Conservation (phyloP, 2,888 invertebrate species). For the Brenthis hecate region DNA sequence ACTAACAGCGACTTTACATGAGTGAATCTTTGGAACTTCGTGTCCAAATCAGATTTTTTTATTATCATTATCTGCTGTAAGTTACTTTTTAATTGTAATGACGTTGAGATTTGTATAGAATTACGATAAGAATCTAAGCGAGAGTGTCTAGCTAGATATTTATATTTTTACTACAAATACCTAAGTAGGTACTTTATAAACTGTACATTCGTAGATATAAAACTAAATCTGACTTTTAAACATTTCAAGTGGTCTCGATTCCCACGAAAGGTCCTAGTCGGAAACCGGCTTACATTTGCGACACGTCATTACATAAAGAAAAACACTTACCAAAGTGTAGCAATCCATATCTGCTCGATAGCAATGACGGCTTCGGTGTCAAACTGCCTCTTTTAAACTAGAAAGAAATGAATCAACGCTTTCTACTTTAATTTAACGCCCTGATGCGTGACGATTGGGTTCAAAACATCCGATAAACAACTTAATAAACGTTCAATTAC, state of each 20-base stretch:
- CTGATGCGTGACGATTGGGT: slow-evolving; percentile 47
- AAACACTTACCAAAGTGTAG: slow-evolving; percentile 61
- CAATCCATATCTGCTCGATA: slow-evolving; percentile 57
- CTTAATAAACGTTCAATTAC: slow-evolving; percentile 23
- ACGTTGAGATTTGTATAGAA: too few species aligned
- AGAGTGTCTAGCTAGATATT: too few species aligned
- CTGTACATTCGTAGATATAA: background rate
- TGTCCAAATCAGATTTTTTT: too few species aligned
- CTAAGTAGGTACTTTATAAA: background rate
- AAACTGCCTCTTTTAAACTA: slow-evolving; percentile 70
- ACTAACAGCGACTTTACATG: too few species aligned
- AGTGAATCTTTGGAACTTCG: too few species aligned
- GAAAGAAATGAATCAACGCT: slow-evolving; percentile 75
- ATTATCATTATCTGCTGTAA: too few species aligned
- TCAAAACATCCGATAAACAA: slow-evolving; percentile 28
- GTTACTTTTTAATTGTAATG: too few species aligned
- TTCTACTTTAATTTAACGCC: slow-evolving; percentile 71
- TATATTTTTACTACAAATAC: too few species aligned
- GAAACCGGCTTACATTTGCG: slow-evolving; percentile 33
- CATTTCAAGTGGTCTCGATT: slow-evolving; percentile 6
- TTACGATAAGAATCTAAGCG: too few species aligned
- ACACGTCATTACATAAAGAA: slow-evolving; percentile 41
- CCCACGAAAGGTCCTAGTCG: slow-evolving; percentile 21
- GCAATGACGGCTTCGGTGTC: slow-evolving; percentile 56
- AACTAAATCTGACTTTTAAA: background rate